These are phyloP conservation scores for Micromussa lordhowensis DNA, from an alignment of 92 coral and sea anemone species.

Conservation along the genomic window DNA sequence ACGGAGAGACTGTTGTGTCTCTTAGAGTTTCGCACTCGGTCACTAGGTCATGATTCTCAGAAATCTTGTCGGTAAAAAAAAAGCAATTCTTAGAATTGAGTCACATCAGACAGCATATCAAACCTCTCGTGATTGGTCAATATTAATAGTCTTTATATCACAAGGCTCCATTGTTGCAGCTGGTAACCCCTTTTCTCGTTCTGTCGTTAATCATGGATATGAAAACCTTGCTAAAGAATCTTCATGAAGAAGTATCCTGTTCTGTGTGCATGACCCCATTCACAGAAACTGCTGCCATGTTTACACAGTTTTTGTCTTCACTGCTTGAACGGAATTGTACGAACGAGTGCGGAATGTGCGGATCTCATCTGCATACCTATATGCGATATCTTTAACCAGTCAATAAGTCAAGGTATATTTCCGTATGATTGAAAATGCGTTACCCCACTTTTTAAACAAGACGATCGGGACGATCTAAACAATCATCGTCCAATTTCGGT, in stretches of 20 bases:
- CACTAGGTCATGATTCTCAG: not conserved
- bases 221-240: slow-evolving; percentile 13
- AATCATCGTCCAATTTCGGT: too few species aligned
- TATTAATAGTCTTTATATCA: not conserved
- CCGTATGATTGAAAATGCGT: too few species aligned
- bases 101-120: not conserved
- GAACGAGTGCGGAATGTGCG: too few species aligned
- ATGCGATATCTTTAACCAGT: too few species aligned
- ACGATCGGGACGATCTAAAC: too few species aligned
- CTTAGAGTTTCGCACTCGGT: not conserved
- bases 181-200: not conserved
- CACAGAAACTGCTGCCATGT: slow-evolving; percentile 40
- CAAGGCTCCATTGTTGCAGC: not conserved
- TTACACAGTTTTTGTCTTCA: slow-evolving; percentile 56
- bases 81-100: slow-evolving; percentile 6
- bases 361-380: too few species aligned
- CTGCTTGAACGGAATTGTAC: not conserved
- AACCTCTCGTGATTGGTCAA: not conserved
- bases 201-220: not conserved
- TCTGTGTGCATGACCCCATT: slow-evolving; percentile 3
- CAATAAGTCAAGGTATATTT: too few species aligned
- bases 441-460: too few species aligned
- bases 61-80: not conserved
- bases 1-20: not conserved
- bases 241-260: slow-evolving; percentile 17